Percentiles rank a stretch among this genome's conserved stretches.
These are phyloP conservation scores for Subacronicta megacephala DNA, from an alignment of 2,888 invertebrate genomes.

Conservation along the genomic window DNA sequence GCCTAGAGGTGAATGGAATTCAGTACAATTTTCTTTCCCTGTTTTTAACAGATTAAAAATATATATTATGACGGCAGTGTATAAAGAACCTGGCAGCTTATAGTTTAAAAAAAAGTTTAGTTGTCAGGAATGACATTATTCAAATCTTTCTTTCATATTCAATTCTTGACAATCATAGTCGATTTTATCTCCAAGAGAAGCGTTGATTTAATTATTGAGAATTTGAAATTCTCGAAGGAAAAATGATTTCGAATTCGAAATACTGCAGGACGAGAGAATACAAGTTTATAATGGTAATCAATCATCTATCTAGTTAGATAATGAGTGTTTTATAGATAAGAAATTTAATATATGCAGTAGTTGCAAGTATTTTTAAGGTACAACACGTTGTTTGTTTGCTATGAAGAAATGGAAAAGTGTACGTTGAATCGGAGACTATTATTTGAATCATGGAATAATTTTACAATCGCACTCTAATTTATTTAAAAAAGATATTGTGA, in stretches of 20 bases:
- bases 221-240: conserved; percentile 3
- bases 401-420: conserved; percentile 38
- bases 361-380: conserved; percentile 53
- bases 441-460: neutral
- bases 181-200: conserved; percentile 23
- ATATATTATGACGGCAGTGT: too few species aligned
- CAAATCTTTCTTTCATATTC: conserved; percentile 32
- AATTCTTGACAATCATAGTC: conserved; percentile 23
- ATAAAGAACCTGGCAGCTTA: conserved; percentile 11
- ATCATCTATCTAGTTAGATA: conserved; percentile 58
- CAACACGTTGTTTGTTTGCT: conserved; percentile 33
- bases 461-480: too few species aligned
- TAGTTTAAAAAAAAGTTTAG: conserved; percentile 5
- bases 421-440: conserved; percentile 3
- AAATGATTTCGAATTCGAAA: conserved; percentile 72
- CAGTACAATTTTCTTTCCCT: too few species aligned
- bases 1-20: too few species aligned
- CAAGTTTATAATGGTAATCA: conserved; percentile 79
- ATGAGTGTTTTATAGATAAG: conserved; percentile 61
- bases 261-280: conserved; percentile 76
- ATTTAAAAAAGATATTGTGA: too few species aligned
- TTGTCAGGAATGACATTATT: conserved; percentile 15
- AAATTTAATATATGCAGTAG: conserved; percentile 50
- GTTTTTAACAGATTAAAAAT: too few species aligned
- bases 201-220: conserved; percentile 2